Evolutionary conservation across 2,888 invertebrate species (phyloP), one percentile per base, ranked within the genome.

Genomic region (Dendrolimus pini): DNA sequence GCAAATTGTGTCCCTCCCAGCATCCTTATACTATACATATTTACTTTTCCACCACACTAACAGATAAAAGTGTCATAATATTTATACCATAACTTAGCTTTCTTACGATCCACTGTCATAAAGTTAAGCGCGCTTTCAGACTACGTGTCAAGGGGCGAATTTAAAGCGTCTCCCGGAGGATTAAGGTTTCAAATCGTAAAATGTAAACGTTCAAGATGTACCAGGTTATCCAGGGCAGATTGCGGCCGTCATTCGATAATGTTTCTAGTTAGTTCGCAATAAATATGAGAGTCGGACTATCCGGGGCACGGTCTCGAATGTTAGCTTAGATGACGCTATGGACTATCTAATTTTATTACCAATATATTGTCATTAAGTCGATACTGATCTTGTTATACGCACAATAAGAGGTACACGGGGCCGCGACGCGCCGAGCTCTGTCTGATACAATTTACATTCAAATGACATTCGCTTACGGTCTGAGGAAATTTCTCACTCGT

Each of bases 281-380:
- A 89, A 84, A 89, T 82, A 83, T 84, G 83, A 89, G 83, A 87
- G 80, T 85, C 77, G 77, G 76, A 71, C 69, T 70, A 75, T 72
- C 65, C 71, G 72, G 71, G 72, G 69, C 68, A 62, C 70, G 72
- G 74, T 69, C 56, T 70, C 74, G 80, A 87, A 84, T 85, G 86
- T 85, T 82, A 79, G 75, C 75, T 75, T 71, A 77, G 80, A 83
- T 88, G 88, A 89, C 85, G 85, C 79, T 78, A 81, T 80, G 81
- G 86, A 83, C 89, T 88, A 89, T 90, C 90, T 89, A 88, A 89
- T 87, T 90, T 90, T 89, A 89, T 89, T 85, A 89, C 88, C 90
- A 89, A 90, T 90, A 90, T 90, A 89, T 90, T 89, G 90, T 90
- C 89, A 90, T 90, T 89, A 90, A 87, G 87, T 83, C 84, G 90